phyloP scores from a whole-genome alignment of 2,797 vertebrate genomes.

The Pachyuromys duprasi region DNA sequence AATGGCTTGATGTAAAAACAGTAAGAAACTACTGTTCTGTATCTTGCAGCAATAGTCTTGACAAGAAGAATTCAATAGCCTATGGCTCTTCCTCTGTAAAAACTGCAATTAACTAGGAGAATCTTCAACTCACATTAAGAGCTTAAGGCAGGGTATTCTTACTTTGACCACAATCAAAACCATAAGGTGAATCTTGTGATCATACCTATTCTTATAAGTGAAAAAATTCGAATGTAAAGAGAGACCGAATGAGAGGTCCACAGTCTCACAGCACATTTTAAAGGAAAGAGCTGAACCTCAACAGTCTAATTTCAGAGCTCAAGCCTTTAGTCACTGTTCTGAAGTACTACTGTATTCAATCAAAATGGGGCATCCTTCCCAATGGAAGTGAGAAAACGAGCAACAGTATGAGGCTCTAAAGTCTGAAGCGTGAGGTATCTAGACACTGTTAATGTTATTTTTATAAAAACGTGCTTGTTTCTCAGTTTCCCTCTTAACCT shows the following conservation, averaged over 20 bases:
- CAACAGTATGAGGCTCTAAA: background rate
- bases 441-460: background rate
- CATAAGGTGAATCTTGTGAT: background rate
- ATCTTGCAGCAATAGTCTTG: background rate
- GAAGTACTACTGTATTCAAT: background rate
- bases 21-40: background rate
- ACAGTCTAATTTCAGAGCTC: background rate
- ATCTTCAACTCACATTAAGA: background rate
- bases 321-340: background rate
- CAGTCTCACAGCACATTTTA: background rate
- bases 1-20: background rate
- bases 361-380: background rate
- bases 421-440: background rate
- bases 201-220: background rate
- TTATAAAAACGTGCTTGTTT: too few relatives aligned
- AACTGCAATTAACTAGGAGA: background rate
- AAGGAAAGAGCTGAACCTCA: background rate
- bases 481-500: too few relatives aligned
- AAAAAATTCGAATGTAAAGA: background rate
- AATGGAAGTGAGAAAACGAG: background rate
- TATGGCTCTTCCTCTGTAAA: background rate
- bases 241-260: background rate
- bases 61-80: background rate
- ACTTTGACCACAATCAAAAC: background rate
- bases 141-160: background rate